phyloP scores from a whole-genome alignment of 2,797 vertebrate species.

The Sebastes baramenuke region DNA sequence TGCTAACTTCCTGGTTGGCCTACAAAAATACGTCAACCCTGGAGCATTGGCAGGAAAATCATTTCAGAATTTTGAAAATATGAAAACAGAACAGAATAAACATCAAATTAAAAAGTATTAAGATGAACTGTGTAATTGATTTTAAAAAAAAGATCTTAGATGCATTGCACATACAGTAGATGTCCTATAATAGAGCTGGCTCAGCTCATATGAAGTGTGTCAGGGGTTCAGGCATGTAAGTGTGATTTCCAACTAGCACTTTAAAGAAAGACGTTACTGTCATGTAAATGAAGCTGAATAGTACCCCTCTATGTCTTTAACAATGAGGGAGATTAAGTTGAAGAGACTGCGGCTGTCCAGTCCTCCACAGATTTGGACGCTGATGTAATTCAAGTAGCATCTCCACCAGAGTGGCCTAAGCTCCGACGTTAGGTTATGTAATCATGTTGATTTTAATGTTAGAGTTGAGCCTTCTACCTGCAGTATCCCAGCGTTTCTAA shows the following conservation, averaged over 20 bases:
- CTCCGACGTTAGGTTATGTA: constrained; percentile 29
- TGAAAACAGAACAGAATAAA: background rate
- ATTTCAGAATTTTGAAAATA: no score
- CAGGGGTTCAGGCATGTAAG: background rate
- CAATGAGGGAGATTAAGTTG: background rate
- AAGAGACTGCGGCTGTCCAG: background rate
- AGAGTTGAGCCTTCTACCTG: constrained; percentile 6
- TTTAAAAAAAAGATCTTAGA: background rate
- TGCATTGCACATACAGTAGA: background rate
- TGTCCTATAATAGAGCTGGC: background rate
- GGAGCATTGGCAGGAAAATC: background rate
- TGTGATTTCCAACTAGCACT: background rate
- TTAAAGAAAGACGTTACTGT: background rate
- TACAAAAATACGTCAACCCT: background rate
- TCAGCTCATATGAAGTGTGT: background rate
- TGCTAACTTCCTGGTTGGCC: no score
- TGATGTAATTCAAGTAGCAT: constrained; percentile 38
- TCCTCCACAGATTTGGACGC: constrained; percentile 28
- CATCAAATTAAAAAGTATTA: background rate
- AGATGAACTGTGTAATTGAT: background rate
- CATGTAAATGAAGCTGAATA: background rate
- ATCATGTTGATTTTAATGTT: constrained; percentile 42
- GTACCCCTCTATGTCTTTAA: background rate
- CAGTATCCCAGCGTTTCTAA: background rate
- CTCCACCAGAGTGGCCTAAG: constrained; percentile 8